A percentile compares a stretch with the other conserved stretches of the same genome.
These are phyloP conservation scores for Eulemur rufifrons DNA, from an alignment of 2,113 vertebrate species.

Conservation along the genomic window DNA sequence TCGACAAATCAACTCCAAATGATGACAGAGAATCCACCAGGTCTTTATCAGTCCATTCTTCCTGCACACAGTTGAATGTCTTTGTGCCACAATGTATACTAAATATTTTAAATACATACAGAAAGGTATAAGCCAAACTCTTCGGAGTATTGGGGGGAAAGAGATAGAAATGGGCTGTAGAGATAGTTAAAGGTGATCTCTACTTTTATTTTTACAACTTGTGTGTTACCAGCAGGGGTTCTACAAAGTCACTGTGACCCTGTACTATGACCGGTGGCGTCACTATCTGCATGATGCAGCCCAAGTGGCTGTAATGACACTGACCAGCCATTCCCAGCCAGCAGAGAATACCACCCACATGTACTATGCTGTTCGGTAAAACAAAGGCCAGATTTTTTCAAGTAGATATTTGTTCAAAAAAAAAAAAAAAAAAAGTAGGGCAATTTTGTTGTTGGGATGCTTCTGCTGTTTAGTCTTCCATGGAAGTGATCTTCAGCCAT, in stretches of 20 bases:
- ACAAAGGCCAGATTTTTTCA: not conserved
- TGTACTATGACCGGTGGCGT: too few relatives aligned
- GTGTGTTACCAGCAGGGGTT: not conserved
- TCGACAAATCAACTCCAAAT: not conserved
- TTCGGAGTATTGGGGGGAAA: not conserved
- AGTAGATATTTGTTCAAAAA: not conserved
- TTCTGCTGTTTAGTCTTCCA: not conserved
- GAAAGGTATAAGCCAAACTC: not conserved
- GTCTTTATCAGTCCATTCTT: constrained; percentile 92
- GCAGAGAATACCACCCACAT: not conserved
- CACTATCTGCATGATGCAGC: not conserved
- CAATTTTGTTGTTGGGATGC: not conserved
- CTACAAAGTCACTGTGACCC: not conserved
- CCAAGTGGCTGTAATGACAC: not conserved
- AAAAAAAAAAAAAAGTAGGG: not conserved
- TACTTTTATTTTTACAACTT: not conserved
- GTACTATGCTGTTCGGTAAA: not conserved
- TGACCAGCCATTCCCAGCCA: not conserved
- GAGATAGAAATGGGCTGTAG: not conserved
- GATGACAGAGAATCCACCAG: constrained; percentile 49
- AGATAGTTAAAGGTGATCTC: not conserved
- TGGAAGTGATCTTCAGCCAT: not conserved
- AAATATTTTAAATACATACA: not conserved
- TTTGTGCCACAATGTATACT: not conserved
- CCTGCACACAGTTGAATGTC: constrained; percentile 60